Conservation (phyloP, 1,140 invertebrate species). For the Harpegnathos saltator region DNA sequence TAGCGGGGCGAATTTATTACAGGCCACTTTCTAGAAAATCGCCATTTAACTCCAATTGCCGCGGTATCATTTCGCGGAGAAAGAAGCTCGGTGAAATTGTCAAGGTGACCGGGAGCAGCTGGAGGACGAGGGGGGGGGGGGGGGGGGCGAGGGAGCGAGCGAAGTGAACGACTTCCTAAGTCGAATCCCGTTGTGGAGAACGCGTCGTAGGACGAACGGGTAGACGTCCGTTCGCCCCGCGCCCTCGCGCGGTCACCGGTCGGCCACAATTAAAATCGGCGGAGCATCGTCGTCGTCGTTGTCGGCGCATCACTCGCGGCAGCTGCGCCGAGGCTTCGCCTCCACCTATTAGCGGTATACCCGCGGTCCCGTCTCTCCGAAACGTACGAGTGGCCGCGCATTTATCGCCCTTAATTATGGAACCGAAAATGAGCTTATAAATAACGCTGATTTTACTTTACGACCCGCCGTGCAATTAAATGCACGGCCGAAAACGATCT, state of each 20-base stretch:
- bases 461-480: background rate
- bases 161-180: slow-evolving; percentile 24
- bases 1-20: slow-evolving; percentile 54
- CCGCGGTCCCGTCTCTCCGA: background rate
- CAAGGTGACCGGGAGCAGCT: slow-evolving; percentile 26
- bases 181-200: slow-evolving; percentile 48
- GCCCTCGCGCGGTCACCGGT: slow-evolving; percentile 13
- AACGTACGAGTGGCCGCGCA: background rate
- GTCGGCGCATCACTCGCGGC: slow-evolving; percentile 19
- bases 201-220: slow-evolving; percentile 21
- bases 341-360: slow-evolving; percentile 42
- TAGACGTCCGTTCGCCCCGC: background rate
- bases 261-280: slow-evolving; percentile 41
- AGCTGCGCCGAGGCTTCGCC: slow-evolving; percentile 37
- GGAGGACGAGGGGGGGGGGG: background rate
- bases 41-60: slow-evolving; percentile 59
- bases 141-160: too few relatives aligned
- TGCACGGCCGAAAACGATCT: background rate
- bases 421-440: slow-evolving; percentile 13
- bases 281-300: background rate
- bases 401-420: slow-evolving; percentile 16
- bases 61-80: slow-evolving; percentile 25
- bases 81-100: slow-evolving; percentile 57
- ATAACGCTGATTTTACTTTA: slow-evolving; percentile 28
- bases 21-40: slow-evolving; percentile 62